Conservation (phyloP, 2,113 vertebrate genomes). For the Henicopernis longicauda region DNA sequence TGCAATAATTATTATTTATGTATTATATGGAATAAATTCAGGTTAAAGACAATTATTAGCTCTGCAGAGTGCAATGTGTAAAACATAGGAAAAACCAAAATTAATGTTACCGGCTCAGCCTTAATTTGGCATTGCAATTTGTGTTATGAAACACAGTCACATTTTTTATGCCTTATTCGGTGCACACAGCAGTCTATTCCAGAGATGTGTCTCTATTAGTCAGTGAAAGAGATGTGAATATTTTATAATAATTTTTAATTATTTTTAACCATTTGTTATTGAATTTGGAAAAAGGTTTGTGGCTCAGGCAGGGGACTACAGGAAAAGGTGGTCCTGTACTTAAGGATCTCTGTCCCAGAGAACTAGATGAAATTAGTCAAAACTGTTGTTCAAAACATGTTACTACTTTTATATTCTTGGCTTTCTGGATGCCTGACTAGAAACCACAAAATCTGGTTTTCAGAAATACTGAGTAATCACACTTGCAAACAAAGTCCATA, state of each 20-base stretch:
- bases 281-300: background rate
- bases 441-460: background rate
- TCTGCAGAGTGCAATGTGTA: background rate
- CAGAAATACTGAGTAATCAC: background rate
- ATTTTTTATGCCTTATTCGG: background rate
- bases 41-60: background rate
- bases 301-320: background rate
- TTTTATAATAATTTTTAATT: background rate
- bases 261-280: background rate
- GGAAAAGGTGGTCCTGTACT: background rate
- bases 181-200: background rate
- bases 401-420: background rate
- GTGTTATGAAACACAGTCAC: background rate
- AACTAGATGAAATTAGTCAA: background rate
- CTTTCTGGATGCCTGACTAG: background rate
- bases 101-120: background rate
- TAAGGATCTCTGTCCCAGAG: background rate
- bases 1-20: background rate
- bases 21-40: background rate
- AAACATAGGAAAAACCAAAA: background rate
- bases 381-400: background rate
- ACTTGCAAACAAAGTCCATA: background rate
- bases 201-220: background rate
- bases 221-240: background rate
- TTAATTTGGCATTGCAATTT: background rate